Base-by-base conservation (phyloP, 2,888 invertebrate genomes). In the Melieria crassipennis region DNA sequence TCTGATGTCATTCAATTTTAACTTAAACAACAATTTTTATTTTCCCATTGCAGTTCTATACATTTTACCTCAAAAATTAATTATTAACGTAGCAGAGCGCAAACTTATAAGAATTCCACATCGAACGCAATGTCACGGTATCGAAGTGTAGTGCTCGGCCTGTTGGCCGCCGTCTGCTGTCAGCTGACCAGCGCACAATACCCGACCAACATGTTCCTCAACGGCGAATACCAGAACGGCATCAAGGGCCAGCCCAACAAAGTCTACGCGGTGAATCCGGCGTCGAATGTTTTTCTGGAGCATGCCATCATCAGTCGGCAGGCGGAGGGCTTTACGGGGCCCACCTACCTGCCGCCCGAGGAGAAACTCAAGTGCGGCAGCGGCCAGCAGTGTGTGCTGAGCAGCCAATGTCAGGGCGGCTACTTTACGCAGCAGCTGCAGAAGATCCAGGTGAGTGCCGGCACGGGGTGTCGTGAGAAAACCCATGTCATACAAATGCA, bases 231-330 rank as follows among this genome's bases (percentile, higher is more conserved):
- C 56, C 80, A 84, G 69, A 84, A 83, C 70, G 80, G 79, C 45
- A 78, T 84, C 48, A 78, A 79, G 57, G 79, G 78, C 55, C 76
- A 79, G 47, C 78, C 75, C 50, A 83, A 82, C 45, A 77, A 80
- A 48, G 77, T 78, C 48, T 78, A 75, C 70, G 79, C 81, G 9
- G 74, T 79, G 30, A 83, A 81, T 76, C 79, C 82, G 7, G 62
- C 80, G 13, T 75, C 80, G 45, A 84, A 85, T 64, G 81, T 84
- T 4, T 85, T 85, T 70, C 78, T 85, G 42, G 81, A 83, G 58
- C 84, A 84, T 70, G 85, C 85, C 30, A 80, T 85, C 66, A 82
- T 85, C 13, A 85, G 85, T 73, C 78, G 85, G 13, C 82, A 85
- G 70, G 85, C 85, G 4, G 70, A 81, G 11, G 84, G 84, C 1